Conservation (phyloP, 2,888 invertebrate genomes). For the Noctua fimbriata region DNA sequence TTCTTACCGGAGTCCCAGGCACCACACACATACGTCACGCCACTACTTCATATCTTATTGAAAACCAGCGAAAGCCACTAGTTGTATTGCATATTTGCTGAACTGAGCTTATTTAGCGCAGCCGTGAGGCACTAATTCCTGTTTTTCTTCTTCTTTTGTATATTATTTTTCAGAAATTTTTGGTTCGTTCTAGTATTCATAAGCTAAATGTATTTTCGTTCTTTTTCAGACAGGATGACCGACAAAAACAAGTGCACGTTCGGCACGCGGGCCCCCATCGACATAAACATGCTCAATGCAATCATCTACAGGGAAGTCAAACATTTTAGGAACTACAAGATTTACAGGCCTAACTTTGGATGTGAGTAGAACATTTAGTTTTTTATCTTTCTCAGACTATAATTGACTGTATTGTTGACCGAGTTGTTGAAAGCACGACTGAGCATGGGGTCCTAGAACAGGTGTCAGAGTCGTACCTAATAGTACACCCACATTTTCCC, state of each 20-base stretch:
- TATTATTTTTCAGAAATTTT: neutral
- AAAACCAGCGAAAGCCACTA: neutral
- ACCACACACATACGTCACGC: neutral
- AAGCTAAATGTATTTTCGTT: neutral
- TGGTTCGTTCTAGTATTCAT: neutral
- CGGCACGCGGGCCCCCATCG: conserved; percentile 83
- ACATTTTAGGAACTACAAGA: conserved; percentile 85
- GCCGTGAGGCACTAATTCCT: neutral
- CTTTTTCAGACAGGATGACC: conserved; percentile 52
- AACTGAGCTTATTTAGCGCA: neutral
- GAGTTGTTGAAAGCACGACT: neutral
- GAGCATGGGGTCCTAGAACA: neutral
- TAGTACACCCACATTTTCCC: too few species aligned
- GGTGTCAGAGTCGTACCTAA: too few species aligned
- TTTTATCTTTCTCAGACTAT: neutral
- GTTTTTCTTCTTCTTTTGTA: neutral
- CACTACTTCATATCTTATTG: neutral
- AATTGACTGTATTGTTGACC: neutral
- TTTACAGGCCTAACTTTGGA: conserved; percentile 86
- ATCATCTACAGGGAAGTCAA: conserved; percentile 85
- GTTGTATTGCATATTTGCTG: neutral
- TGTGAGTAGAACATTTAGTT: conserved; percentile 74
- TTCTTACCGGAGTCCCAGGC: neutral
- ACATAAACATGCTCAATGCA: conserved; percentile 86
- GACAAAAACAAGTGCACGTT: conserved; percentile 82